Percentiles rank a stretch among this genome's conserved stretches.
Conservation (phyloP, 2,888 invertebrate species). For the Actias luna region DNA sequence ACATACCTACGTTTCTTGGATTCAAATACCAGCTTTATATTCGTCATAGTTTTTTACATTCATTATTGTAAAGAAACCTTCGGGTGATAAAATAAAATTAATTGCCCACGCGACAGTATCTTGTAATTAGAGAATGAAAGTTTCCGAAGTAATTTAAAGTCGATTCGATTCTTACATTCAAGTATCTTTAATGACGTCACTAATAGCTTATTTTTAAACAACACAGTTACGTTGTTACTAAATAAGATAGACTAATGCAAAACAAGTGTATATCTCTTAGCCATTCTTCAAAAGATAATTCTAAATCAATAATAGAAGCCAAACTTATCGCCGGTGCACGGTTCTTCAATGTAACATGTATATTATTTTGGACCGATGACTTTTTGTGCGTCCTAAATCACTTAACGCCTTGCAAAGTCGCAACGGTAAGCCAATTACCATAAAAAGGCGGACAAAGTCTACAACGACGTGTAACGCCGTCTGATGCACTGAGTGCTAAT, state of each 20-base stretch:
- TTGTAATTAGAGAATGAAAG: too few species aligned
- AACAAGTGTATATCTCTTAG: background rate
- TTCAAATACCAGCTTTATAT: too few species aligned
- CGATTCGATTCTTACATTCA: too few species aligned
- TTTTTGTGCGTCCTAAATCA: background rate
- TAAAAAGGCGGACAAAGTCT: background rate
- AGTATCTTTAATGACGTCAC: background rate
- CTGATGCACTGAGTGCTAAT: constrained; percentile 7
- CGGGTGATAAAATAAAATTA: too few species aligned
- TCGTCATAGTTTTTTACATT: too few species aligned
- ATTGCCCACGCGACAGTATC: too few species aligned
- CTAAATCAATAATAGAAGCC: background rate
- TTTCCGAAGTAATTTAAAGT: too few species aligned
- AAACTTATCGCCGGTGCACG: background rate
- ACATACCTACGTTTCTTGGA: too few species aligned
- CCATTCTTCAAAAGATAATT: background rate
- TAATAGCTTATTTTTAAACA: background rate
- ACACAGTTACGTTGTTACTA: background rate
- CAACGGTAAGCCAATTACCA: background rate
- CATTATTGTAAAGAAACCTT: too few species aligned
- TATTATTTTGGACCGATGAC: background rate
- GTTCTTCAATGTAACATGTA: background rate
- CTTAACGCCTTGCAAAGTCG: background rate
- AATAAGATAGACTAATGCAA: background rate
- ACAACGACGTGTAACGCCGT: background rate